Conservation (phyloP, 2,797 vertebrate species). For the Dromococcyx pavoninus region DNA sequence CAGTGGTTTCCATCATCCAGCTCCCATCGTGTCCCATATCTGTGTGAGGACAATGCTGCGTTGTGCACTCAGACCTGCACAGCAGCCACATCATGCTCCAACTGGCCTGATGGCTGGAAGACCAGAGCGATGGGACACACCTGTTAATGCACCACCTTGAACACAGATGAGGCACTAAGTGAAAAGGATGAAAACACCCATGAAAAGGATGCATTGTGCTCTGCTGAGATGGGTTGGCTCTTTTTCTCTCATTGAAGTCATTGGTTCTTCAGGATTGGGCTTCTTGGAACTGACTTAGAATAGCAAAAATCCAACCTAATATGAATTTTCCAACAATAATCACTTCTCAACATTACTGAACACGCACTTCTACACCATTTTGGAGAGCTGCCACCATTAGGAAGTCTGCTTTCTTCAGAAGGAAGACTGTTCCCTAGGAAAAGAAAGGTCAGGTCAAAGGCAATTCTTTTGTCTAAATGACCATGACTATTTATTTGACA, state of each 20-base stretch:
- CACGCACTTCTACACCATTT: constrained; percentile 1
- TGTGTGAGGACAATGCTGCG: not conserved
- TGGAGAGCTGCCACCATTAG: constrained; percentile 33
- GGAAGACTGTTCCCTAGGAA: constrained; percentile 3
- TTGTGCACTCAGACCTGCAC: not conserved
- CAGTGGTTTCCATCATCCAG: not conserved
- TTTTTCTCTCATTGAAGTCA: not conserved
- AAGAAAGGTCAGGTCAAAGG: constrained; percentile 54
- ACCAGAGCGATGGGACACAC: not conserved
- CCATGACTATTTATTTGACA: constrained; percentile 39
- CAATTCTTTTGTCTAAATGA: constrained; percentile 10
- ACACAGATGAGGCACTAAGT: not conserved
- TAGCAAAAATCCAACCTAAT: not conserved
- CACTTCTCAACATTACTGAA: not conserved
- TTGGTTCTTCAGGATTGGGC: not conserved
- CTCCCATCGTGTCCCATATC: not conserved
- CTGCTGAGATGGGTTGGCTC: not conserved
- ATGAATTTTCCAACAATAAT: not conserved
- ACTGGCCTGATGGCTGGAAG: not conserved
- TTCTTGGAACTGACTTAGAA: not conserved
- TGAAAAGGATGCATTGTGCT: not conserved
- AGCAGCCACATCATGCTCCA: fast-evolving
- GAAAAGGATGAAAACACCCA: no score
- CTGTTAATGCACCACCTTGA: not conserved
- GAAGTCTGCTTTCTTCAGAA: constrained; percentile 22